Evolutionary conservation across 2,797 vertebrate species (phyloP).

Genomic region (Enteromius anoplus): DNA sequence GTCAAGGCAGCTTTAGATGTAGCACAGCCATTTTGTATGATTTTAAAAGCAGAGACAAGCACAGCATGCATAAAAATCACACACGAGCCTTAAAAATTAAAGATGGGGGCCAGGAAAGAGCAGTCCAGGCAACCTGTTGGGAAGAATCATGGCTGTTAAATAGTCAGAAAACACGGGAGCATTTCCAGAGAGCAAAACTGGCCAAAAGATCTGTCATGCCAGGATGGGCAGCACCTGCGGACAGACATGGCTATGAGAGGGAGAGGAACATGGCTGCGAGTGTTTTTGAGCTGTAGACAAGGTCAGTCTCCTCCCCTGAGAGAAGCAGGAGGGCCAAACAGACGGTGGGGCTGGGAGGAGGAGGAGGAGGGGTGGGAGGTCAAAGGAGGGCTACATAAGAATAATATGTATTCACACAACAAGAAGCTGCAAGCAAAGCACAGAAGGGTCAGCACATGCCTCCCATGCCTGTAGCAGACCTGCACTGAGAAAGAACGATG

Average conservation of each 20-base stretch:
- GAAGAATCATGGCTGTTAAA: slow-evolving; percentile 54
- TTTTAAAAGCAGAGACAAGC: slow-evolving; percentile 57
- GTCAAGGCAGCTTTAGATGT: slow-evolving; percentile 28
- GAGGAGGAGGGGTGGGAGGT: slow-evolving; percentile 54
- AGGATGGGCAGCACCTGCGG: slow-evolving; percentile 63
- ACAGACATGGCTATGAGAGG: slow-evolving; percentile 56
- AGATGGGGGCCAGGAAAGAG: slow-evolving; percentile 62
- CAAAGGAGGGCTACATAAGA: slow-evolving; percentile 33
- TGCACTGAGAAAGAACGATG: slow-evolving; percentile 74
- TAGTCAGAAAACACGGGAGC: slow-evolving; percentile 39
- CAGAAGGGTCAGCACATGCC: slow-evolving; percentile 86
- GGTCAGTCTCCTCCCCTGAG: slow-evolving; percentile 70
- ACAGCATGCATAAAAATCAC: slow-evolving; percentile 49
- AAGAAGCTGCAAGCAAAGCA: slow-evolving; percentile 76
- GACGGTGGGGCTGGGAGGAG: slow-evolving; percentile 14
- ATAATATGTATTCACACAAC: slow-evolving; percentile 51
- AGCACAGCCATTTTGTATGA: slow-evolving; percentile 47
- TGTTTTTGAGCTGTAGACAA: slow-evolving; percentile 52
- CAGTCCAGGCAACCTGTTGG: slow-evolving; percentile 56
- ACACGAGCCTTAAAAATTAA: slow-evolving; percentile 36
- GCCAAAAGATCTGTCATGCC: slow-evolving; percentile 28
- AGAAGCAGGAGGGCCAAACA: slow-evolving; percentile 28
- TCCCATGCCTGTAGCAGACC: slow-evolving; percentile 96
- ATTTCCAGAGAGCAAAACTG: slow-evolving; percentile 30
- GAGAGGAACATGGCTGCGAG: slow-evolving; percentile 22